Conservation (phyloP, 1,140 invertebrate species). For the Lasioglossum albipes region DNA sequence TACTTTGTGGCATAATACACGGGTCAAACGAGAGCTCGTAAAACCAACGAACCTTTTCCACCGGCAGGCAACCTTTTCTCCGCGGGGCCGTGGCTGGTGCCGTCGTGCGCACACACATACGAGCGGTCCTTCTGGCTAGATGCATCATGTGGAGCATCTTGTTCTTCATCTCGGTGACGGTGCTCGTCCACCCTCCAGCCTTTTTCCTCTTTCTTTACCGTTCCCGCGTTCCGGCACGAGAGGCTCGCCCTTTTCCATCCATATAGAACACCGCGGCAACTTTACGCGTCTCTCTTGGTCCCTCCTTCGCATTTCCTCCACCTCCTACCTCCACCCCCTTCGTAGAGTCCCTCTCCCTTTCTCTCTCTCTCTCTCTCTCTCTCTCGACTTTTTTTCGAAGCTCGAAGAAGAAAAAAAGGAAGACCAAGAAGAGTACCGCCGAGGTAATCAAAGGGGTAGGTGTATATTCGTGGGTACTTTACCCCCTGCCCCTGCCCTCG, state of each 20-base stretch:
- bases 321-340: background rate
- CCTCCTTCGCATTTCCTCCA: background rate
- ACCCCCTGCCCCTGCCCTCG: constrained; percentile 51
- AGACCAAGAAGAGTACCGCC: constrained; percentile 41
- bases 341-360: no score
- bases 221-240: background rate
- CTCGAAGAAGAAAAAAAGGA: constrained; percentile 37
- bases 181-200: constrained; percentile 42
- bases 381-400: constrained; percentile 27
- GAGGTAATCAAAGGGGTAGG: constrained; percentile 71
- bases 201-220: constrained; percentile 43
- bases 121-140: constrained; percentile 44
- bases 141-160: constrained; percentile 49
- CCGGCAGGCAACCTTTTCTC: constrained; percentile 10
- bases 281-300: background rate
- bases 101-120: constrained; percentile 1
- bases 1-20: constrained; percentile 23
- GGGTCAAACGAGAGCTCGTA: constrained; percentile 41
- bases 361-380: background rate
- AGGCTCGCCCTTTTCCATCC: constrained; percentile 30
- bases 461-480: constrained; percentile 66
- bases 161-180: constrained; percentile 50
- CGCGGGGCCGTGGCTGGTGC: constrained; percentile 19
- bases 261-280: background rate
- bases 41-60: constrained; percentile 36